A percentile compares a stretch with the other conserved stretches of the same genome.
Evolutionary conservation across 1,140 invertebrate species (phyloP).

Genomic region (Conus betulinus): DNA sequence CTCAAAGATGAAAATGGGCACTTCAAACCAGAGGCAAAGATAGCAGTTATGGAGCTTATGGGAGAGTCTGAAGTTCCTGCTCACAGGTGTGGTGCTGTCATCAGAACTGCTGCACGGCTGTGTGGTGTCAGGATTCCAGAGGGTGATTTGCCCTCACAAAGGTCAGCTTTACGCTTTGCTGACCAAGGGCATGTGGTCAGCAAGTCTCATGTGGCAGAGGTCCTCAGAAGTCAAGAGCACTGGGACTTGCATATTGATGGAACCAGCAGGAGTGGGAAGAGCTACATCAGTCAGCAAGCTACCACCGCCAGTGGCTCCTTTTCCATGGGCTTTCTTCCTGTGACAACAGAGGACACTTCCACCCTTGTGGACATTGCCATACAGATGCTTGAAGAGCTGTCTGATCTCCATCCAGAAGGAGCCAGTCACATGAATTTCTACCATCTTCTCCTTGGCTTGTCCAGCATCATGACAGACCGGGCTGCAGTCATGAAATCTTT

Average conservation of each 20-base stretch:
- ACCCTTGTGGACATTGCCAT: neutral
- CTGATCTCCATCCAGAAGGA: neutral
- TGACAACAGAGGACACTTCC: conserved; percentile 1
- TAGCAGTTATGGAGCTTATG: neutral
- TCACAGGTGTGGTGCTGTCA: neutral
- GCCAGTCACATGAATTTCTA: neutral
- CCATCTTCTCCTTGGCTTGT: neutral
- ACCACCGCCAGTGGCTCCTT: neutral
- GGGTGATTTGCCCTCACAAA: neutral
- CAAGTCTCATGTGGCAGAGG: neutral
- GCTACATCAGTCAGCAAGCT: neutral
- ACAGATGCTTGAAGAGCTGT: neutral
- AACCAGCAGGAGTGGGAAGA: neutral
- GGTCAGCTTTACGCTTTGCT: neutral
- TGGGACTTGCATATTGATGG: neutral
- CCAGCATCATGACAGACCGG: conserved; percentile 16
- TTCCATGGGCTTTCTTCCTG: neutral
- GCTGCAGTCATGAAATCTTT: conserved; percentile 26
- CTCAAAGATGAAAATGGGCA: neutral
- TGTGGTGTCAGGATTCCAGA: neutral
- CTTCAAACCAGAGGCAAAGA: neutral
- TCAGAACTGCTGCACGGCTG: neutral
- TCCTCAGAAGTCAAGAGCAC: neutral
- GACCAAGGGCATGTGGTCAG: neutral
- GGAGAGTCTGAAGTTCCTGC: neutral